Conservation (phyloP, 1,140 invertebrate genomes). For the Ceratitis capitata region DNA sequence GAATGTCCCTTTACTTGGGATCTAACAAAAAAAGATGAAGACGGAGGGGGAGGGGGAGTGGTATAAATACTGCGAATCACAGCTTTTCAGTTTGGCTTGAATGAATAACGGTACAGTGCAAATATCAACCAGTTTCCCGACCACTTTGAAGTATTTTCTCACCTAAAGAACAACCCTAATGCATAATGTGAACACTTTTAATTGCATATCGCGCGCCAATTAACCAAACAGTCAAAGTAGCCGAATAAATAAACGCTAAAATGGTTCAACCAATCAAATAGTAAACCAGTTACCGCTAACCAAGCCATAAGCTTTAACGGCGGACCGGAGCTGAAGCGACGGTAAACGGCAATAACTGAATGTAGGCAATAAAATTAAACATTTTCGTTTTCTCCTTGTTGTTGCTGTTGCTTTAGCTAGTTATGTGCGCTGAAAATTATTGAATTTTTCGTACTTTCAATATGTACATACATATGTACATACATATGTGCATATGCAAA, state of each 20-base stretch:
- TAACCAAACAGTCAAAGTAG: neutral
- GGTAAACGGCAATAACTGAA: neutral
- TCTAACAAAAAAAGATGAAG: too few relatives aligned
- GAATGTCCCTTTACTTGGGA: too few relatives aligned
- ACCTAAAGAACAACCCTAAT: neutral
- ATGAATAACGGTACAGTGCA: too few relatives aligned
- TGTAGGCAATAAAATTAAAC: slow-evolving; percentile 1
- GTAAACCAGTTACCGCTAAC: neutral
- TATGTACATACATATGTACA: too few relatives aligned
- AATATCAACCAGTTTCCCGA: too few relatives aligned
- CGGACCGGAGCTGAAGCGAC: neutral
- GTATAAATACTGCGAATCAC: too few relatives aligned
- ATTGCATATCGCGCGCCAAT: neutral
- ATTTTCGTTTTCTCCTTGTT: neutral
- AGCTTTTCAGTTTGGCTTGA: too few relatives aligned
- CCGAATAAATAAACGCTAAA: neutral
- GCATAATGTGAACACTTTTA: neutral
- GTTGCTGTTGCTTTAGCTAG: neutral
- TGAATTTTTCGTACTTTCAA: neutral
- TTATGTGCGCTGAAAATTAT: neutral
- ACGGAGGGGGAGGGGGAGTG: too few relatives aligned
- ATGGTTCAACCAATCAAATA: neutral
- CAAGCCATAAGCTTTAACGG: too few relatives aligned
- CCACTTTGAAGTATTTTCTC: too few relatives aligned
- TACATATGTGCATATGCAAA: slow-evolving; percentile 16